A percentile compares a stretch with the other conserved stretches of the same genome.
Evolutionary conservation across 2,797 vertebrate genomes (phyloP).

Genomic region (Sciurus vulgaris): DNA sequence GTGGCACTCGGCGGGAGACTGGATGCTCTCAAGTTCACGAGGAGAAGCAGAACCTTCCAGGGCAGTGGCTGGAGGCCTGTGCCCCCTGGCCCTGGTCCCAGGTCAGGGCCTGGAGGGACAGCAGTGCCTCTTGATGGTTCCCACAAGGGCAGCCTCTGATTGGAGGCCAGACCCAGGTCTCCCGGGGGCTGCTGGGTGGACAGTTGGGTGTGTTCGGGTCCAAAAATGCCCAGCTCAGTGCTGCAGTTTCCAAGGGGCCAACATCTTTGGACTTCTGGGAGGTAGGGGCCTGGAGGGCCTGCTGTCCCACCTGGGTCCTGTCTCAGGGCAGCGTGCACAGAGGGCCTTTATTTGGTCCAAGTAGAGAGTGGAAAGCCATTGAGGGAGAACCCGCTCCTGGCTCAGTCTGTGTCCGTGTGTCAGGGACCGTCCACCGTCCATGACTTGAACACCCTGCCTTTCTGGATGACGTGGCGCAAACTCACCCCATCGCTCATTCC

Average conservation of each 20-base stretch:
- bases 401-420: background rate
- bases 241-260: background rate
- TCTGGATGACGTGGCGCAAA: background rate
- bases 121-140: accelerated
- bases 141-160: background rate
- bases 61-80: background rate
- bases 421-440: background rate
- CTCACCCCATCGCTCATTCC: background rate
- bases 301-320: background rate
- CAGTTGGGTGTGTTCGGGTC: background rate
- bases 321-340: background rate
- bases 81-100: background rate
- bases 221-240: background rate
- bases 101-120: background rate
- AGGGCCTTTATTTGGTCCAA: background rate
- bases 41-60: slow-evolving; percentile 7
- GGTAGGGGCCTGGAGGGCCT: background rate
- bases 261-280: background rate
- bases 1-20: slow-evolving; percentile 29
- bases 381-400: background rate
- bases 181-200: background rate
- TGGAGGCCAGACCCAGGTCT: background rate
- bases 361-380: background rate
- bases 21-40: slow-evolving; percentile 57
- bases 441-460: background rate